Conservation (phyloP, 2,113 vertebrate genomes). For the Cephalopholis sonnerati region DNA sequence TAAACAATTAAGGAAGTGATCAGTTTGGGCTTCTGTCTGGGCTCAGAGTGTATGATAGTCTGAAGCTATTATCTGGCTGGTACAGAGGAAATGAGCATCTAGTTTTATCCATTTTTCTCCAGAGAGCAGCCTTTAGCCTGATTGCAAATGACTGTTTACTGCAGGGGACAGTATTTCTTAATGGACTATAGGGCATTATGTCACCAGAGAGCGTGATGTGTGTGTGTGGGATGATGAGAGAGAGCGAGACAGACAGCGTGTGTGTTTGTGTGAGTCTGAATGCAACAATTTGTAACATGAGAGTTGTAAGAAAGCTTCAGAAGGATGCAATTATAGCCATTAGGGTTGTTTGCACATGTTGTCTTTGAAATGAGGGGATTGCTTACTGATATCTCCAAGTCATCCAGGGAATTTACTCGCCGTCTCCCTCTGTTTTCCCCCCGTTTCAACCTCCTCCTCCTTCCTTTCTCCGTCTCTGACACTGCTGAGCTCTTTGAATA, state of each 20-base stretch:
- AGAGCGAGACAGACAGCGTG: neutral
- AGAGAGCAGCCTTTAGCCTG: slow-evolving; percentile 43
- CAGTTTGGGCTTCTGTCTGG: slow-evolving; percentile 18
- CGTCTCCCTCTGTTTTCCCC: slow-evolving; percentile 9
- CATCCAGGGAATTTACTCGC: slow-evolving; percentile 64
- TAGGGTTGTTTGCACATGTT: slow-evolving; percentile 34
- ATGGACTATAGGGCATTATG: slow-evolving; percentile 62
- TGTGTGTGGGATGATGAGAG: slow-evolving; percentile 25
- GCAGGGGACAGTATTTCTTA: slow-evolving; percentile 49
- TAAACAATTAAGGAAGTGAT: slow-evolving; percentile 34
- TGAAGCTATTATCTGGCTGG: slow-evolving; percentile 43
- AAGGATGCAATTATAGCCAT: slow-evolving; percentile 54
- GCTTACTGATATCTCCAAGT: slow-evolving; percentile 43
- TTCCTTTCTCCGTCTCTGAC: slow-evolving; percentile 27
- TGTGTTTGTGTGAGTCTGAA: slow-evolving; percentile 5
- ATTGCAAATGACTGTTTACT: slow-evolving; percentile 60
- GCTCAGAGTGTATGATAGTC: slow-evolving; percentile 4
- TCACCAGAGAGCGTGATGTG: slow-evolving; percentile 42
- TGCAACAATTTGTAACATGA: slow-evolving; percentile 28
- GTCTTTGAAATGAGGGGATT: slow-evolving; percentile 25
- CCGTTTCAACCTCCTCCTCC: slow-evolving; percentile 15
- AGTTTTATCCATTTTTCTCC: slow-evolving; percentile 34
- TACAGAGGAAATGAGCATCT: slow-evolving; percentile 28
- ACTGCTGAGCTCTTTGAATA: slow-evolving; percentile 56
- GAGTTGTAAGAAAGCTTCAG: slow-evolving; percentile 21